phyloP scores from a whole-genome alignment of 2,888 invertebrate species.

The Drepanosiphum platanoidis region DNA sequence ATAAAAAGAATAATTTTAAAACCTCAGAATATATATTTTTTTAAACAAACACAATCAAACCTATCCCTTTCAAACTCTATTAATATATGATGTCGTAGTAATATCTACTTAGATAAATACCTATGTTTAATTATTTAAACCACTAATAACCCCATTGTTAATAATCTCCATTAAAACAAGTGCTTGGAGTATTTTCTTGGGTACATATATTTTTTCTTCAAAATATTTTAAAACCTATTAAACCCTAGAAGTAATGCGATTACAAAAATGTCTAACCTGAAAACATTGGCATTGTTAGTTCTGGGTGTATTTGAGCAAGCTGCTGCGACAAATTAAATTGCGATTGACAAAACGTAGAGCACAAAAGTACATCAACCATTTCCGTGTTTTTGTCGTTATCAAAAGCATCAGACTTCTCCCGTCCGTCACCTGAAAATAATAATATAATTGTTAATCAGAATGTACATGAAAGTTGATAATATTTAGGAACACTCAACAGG shows the following conservation, averaged over 20 bases:
- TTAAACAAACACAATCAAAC: too few species aligned
- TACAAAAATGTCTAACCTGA: conserved; percentile 76
- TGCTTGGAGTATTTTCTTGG: neutral
- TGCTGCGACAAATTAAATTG: conserved; percentile 93
- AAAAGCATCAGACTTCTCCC: conserved; percentile 35
- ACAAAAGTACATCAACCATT: conserved; percentile 80
- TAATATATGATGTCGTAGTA: too few species aligned
- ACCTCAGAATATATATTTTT: too few species aligned
- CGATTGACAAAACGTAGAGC: conserved; percentile 89
- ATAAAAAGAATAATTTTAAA: neutral
- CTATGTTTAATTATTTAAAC: too few species aligned
- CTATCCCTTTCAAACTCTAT: too few species aligned
- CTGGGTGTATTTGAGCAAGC: conserved; percentile 92
- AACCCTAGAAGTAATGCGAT: neutral
- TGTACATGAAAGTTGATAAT: neutral
- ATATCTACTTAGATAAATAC: too few species aligned
- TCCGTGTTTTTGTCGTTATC: conserved; percentile 57
- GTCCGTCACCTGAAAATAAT: conserved; percentile 51
- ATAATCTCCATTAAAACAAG: neutral
- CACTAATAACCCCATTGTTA: too few species aligned
- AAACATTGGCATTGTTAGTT: conserved; percentile 99
- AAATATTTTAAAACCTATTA: neutral
- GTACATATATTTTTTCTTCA: neutral
- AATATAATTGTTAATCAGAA: neutral
- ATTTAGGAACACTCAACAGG: too few species aligned